Percentiles rank a stretch among this genome's conserved stretches.
phyloP scores from a whole-genome alignment of 1,140 invertebrate species.

The Bombus picipes region DNA sequence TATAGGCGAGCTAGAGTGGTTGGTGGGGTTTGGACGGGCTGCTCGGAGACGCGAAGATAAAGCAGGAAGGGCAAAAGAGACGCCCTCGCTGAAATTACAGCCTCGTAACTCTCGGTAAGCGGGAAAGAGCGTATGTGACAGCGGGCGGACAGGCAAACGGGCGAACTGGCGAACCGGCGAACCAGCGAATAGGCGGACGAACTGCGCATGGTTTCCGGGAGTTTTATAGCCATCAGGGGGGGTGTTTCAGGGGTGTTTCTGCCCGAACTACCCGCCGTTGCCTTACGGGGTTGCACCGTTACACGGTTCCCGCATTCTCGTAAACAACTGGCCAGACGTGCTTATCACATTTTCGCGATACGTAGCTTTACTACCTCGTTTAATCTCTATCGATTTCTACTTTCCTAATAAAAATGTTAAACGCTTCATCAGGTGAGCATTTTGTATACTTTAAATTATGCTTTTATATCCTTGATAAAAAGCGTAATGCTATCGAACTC shows the following conservation, averaged over 20 bases:
- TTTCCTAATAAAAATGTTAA: constrained; percentile 33
- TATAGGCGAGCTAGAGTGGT: constrained; percentile 53
- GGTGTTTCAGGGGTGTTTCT: constrained; percentile 58
- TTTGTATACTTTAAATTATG: neutral
- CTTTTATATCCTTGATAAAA: neutral
- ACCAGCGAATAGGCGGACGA: constrained; percentile 66
- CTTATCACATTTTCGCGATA: constrained; percentile 66
- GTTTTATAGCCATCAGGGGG: constrained; percentile 71
- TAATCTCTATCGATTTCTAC: constrained; percentile 48
- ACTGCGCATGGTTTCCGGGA: constrained; percentile 65
- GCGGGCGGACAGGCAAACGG: constrained; percentile 65
- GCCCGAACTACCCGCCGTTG: constrained; percentile 58
- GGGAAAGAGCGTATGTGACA: constrained; percentile 77
- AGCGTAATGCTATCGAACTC: too few relatives aligned
- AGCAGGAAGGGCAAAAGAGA: constrained; percentile 62
- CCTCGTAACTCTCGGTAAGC: constrained; percentile 76
- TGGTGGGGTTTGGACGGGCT: constrained; percentile 34
- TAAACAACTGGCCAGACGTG: constrained; percentile 67
- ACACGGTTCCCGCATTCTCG: constrained; percentile 71
- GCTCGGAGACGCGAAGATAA: constrained; percentile 55
- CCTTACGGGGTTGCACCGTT: constrained; percentile 64
- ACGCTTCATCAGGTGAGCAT: neutral
- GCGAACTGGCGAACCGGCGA: constrained; percentile 49
- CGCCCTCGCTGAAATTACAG: constrained; percentile 72
- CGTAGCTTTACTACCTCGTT: constrained; percentile 28